Evolutionary conservation across 1,140 invertebrate species (phyloP).

Genomic region (Venturia canescens): DNA sequence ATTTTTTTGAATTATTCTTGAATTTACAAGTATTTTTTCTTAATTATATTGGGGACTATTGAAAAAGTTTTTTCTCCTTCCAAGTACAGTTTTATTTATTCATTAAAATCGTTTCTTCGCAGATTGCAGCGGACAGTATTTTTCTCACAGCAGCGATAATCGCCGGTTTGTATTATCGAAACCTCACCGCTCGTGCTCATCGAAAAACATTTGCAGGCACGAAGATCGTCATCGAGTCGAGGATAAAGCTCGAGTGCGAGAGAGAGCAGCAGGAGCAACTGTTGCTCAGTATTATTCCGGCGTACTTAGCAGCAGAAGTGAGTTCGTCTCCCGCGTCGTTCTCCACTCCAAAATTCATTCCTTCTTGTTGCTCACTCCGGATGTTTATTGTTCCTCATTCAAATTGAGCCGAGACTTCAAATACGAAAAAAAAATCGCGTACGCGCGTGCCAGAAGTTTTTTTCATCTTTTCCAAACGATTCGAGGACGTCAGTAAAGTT

Average conservation of each 20-base stretch:
- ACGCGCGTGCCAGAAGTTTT: too few species aligned
- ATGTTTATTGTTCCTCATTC: too few species aligned
- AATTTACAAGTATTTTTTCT: too few species aligned
- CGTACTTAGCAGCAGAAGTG: conserved; percentile 94
- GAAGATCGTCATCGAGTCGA: conserved; percentile 92
- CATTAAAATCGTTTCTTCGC: conserved; percentile 45
- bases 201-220: conserved; percentile 91
- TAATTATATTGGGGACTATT: too few species aligned
- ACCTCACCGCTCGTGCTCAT: conserved; percentile 90
- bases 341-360: neutral
- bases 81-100: too few species aligned
- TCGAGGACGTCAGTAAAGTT: too few species aligned
- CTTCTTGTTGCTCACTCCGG: too few species aligned
- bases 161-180: conserved; percentile 91
- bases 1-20: too few species aligned
- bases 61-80: too few species aligned
- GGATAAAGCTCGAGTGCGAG: conserved; percentile 94
- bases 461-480: too few species aligned
- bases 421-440: too few species aligned
- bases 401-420: too few species aligned
- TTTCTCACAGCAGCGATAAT: conserved; percentile 87
- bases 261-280: conserved; percentile 94
- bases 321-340: conserved; percentile 60
- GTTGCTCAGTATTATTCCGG: conserved; percentile 93
- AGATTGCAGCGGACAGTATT: conserved; percentile 87